phyloP scores from a whole-genome alignment of 92 coral and sea anemone species.

The Parazoanthus swiftii region DNA sequence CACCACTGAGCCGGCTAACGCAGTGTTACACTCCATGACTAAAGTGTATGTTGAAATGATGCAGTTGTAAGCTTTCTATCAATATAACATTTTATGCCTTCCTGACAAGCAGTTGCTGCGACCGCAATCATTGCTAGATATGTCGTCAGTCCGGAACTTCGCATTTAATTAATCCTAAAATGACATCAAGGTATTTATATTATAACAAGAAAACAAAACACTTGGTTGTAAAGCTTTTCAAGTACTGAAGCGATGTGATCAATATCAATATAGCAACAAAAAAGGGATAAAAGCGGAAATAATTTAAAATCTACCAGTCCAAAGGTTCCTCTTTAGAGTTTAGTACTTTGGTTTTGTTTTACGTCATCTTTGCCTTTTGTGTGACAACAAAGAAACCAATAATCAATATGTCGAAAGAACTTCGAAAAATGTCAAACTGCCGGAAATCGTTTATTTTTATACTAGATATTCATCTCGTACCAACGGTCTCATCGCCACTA shows the following conservation, averaged over 20 bases:
- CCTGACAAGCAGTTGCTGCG: background rate
- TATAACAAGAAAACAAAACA: background rate
- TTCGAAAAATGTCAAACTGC: background rate
- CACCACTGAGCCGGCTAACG: background rate
- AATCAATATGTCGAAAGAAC: background rate
- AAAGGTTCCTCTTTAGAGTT: too few relatives aligned
- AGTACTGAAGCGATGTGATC: too few relatives aligned
- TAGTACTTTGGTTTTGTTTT: background rate
- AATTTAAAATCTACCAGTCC: background rate
- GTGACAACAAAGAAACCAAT: background rate
- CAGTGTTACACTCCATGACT: background rate
- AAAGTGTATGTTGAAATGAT: background rate
- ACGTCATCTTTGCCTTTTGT: background rate
- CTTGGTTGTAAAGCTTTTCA: background rate
- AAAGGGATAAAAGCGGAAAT: background rate
- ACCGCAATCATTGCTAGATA: background rate
- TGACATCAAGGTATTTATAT: background rate
- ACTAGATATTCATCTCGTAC: background rate
- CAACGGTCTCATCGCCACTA: background rate
- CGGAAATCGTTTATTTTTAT: background rate
- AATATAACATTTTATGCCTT: background rate
- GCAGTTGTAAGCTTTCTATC: background rate
- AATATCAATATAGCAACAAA: background rate
- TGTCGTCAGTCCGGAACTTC: background rate
- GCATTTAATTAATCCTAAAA: too few relatives aligned